These are phyloP conservation scores for Myotis davidii DNA, from an alignment of 2,113 vertebrate species.

Conservation along the genomic window DNA sequence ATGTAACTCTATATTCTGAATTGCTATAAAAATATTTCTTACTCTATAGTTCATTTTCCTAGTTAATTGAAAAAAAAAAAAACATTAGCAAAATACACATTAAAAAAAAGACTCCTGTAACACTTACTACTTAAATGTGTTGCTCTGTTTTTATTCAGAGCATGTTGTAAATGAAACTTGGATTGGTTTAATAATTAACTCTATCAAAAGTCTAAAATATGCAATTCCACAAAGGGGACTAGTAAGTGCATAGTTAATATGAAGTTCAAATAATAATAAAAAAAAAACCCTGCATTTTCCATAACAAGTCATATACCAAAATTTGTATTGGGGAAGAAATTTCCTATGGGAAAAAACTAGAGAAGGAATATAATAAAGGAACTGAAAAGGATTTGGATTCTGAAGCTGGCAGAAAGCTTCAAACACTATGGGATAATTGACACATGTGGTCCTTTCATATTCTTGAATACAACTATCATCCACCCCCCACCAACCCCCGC, in stretches of 20 bases:
- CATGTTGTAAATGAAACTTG: constrained; percentile 39
- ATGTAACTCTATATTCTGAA: background rate
- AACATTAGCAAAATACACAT: background rate
- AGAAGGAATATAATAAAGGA: constrained; percentile 39
- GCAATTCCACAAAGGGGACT: constrained; percentile 3
- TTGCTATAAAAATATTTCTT: background rate
- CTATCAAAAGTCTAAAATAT: constrained; percentile 48
- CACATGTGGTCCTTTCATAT: background rate
- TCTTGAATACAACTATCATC: background rate
- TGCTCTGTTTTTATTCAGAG: background rate
- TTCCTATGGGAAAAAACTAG: constrained; percentile 37
- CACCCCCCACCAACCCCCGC: background rate
- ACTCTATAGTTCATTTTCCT: background rate
- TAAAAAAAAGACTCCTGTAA: background rate
- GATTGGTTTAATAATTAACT: constrained; percentile 22
- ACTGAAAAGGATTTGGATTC: constrained; percentile 38
- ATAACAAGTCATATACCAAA: constrained; percentile 24
- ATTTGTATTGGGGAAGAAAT: constrained; percentile 44
- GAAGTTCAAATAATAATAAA: constrained; percentile 2
- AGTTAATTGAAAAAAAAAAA: background rate
- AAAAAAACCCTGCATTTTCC: background rate
- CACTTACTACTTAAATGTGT: background rate
- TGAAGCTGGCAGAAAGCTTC: background rate
- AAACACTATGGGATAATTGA: background rate
- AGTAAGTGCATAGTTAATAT: background rate